Percentiles rank a stretch among this genome's conserved stretches.
phyloP scores from a whole-genome alignment of 2,888 invertebrate species.

The Pandemis heparana region DNA sequence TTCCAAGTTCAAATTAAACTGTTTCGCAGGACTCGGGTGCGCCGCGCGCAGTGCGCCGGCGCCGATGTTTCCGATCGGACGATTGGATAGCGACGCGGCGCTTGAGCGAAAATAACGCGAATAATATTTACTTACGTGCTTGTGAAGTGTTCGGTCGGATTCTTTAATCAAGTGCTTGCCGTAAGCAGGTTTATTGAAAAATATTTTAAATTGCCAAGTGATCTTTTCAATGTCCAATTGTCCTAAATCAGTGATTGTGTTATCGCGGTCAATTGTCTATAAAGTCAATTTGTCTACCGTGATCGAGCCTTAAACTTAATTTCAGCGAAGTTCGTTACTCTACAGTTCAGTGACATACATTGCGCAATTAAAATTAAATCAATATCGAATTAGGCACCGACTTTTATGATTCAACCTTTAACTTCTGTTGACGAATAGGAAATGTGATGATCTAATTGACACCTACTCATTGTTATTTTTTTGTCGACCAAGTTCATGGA shows the following conservation, averaged over 20 bases:
- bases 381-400: slow-evolving; percentile 17
- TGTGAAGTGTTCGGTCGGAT: slow-evolving; percentile 48
- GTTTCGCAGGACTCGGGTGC: slow-evolving; percentile 46
- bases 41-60: slow-evolving; percentile 67
- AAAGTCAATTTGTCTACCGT: slow-evolving; percentile 54
- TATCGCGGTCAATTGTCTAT: slow-evolving; percentile 50
- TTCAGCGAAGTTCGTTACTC: slow-evolving; percentile 56
- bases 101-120: slow-evolving; percentile 63
- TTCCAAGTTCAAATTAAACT: slow-evolving; percentile 75
- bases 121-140: slow-evolving; percentile 45
- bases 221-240: slow-evolving; percentile 35
- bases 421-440: slow-evolving; percentile 50
- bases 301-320: slow-evolving; percentile 56
- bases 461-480: slow-evolving; percentile 60
- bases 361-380: slow-evolving; percentile 27
- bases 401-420: slow-evolving; percentile 50
- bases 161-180: slow-evolving; percentile 54
- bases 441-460: slow-evolving; percentile 71
- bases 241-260: slow-evolving; percentile 54
- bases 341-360: slow-evolving; percentile 39
- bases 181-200: slow-evolving; percentile 44
- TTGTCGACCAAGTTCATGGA: slow-evolving; percentile 12
- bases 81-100: slow-evolving; percentile 63
- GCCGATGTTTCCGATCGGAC: slow-evolving; percentile 76
- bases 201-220: slow-evolving; percentile 47